A percentile compares a stretch with the other conserved stretches of the same genome.
Evolutionary conservation across 1,140 invertebrate species (phyloP).

Genomic region (Drosophila oshimai): DNA sequence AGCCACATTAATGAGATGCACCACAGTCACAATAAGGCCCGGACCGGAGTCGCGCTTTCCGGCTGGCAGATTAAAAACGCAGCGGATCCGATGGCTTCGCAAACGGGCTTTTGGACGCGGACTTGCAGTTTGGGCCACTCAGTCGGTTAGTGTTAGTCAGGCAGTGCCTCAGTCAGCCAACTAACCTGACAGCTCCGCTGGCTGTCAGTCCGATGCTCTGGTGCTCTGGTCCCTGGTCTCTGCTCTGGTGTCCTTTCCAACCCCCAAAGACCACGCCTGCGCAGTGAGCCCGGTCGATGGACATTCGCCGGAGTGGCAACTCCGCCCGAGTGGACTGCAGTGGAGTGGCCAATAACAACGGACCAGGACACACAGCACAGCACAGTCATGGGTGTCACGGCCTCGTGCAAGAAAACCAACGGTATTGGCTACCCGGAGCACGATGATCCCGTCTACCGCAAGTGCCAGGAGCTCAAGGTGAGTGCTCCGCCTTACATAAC

Average conservation of each 20-base stretch:
- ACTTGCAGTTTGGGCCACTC: slow-evolving; percentile 1
- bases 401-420: slow-evolving; percentile 51
- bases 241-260: background rate
- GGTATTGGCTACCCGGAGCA: slow-evolving; percentile 48
- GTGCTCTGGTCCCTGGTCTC: too few species aligned
- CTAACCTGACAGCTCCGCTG: slow-evolving; percentile 23
- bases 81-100: slow-evolving; percentile 9
- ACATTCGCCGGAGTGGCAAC: slow-evolving; percentile 5
- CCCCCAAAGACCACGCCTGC: slow-evolving; percentile 34
- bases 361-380: background rate
- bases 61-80: background rate
- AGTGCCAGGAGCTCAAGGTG: slow-evolving; percentile 75
- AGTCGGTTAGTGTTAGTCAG: slow-evolving; percentile 9
- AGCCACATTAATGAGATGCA: slow-evolving; percentile 19
- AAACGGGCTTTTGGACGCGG: background rate
- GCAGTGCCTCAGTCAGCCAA: slow-evolving; percentile 48
- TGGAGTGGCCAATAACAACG: slow-evolving; percentile 3
- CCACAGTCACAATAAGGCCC: too few species aligned
- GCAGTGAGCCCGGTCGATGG: slow-evolving; percentile 40
- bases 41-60: background rate
- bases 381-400: slow-evolving; percentile 56
- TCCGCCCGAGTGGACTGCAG: too few species aligned
- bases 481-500: slow-evolving; percentile 11
- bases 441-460: slow-evolving; percentile 71
- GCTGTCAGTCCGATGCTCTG: too few species aligned